Evolutionary conservation across 2,888 invertebrate species (phyloP).

Genomic region (Drosophila dives): DNA sequence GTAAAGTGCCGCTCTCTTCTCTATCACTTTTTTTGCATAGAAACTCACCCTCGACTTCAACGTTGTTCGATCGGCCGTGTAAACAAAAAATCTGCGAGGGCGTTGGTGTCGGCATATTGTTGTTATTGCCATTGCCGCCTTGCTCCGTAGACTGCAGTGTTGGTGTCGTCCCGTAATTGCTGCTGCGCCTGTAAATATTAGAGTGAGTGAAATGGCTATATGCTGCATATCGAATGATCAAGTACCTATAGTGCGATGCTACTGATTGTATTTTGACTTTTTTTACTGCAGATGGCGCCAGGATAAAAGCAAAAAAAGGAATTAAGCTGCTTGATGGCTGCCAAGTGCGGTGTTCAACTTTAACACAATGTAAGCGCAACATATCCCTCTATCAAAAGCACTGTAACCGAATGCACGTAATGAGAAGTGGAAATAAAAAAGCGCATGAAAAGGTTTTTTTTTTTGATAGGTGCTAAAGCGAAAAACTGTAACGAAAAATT

Average conservation of each 20-base stretch:
- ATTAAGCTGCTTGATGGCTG: constrained; percentile 58
- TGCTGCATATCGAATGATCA: constrained; percentile 19
- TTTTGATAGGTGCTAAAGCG: constrained; percentile 78
- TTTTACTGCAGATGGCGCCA: not conserved
- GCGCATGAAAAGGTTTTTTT: constrained; percentile 41
- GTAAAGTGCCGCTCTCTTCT: constrained; percentile 44
- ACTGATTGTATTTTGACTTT: constrained; percentile 25
- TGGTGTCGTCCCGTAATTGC: constrained; percentile 50
- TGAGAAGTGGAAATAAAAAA: constrained; percentile 57
- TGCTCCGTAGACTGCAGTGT: constrained; percentile 4
- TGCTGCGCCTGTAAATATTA: constrained; percentile 19
- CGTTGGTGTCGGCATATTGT: constrained; percentile 53
- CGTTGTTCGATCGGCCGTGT: constrained; percentile 75
- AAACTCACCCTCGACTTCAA: constrained; percentile 69
- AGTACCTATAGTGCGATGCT: constrained; percentile 10
- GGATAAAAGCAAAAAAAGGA: constrained; percentile 26
- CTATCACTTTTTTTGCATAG: constrained; percentile 39
- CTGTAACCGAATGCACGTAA: constrained; percentile 40
- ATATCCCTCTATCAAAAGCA: not conserved
- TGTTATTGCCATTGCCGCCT: constrained; percentile 55
- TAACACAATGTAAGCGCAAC: constrained; percentile 60
- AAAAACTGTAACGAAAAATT: constrained; percentile 75
- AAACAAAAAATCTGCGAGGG: constrained; percentile 75
- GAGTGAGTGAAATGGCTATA: constrained; percentile 2
- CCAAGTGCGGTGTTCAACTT: constrained; percentile 55